Conservation (phyloP, 2,113 vertebrate species). For the Ammodytes marinus region DNA sequence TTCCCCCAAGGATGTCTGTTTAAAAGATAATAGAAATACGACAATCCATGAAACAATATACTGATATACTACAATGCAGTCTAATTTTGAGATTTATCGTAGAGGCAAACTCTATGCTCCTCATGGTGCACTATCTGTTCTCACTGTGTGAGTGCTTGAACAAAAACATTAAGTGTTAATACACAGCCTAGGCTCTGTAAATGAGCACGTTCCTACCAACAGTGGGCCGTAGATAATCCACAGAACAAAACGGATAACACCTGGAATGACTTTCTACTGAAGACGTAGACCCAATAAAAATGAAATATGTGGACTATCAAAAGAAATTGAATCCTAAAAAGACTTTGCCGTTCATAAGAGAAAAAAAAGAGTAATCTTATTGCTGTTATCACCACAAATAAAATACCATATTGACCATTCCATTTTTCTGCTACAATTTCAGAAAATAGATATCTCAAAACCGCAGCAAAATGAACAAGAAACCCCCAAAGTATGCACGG, state of each 20-base stretch:
- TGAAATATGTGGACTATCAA: neutral
- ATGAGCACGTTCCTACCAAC: neutral
- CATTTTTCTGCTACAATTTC: neutral
- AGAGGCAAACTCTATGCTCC: neutral
- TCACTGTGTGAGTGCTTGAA: no score
- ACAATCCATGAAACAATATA: neutral
- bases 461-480: neutral
- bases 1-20: neutral
- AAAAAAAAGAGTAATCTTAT: neutral
- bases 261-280: neutral
- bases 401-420: neutral
- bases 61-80: neutral
- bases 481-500: constrained; percentile 1
- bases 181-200: neutral
- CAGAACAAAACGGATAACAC: neutral
- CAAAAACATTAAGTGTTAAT: neutral
- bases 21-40: neutral
- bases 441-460: constrained; percentile 14
- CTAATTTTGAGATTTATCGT: neutral
- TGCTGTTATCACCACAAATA: neutral
- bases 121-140: no score
- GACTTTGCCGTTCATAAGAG: neutral
- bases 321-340: neutral
- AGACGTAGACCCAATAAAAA: neutral
- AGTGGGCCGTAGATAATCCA: neutral